phyloP scores from a whole-genome alignment of 1,140 invertebrate species.

The Drosophila neocordata region DNA sequence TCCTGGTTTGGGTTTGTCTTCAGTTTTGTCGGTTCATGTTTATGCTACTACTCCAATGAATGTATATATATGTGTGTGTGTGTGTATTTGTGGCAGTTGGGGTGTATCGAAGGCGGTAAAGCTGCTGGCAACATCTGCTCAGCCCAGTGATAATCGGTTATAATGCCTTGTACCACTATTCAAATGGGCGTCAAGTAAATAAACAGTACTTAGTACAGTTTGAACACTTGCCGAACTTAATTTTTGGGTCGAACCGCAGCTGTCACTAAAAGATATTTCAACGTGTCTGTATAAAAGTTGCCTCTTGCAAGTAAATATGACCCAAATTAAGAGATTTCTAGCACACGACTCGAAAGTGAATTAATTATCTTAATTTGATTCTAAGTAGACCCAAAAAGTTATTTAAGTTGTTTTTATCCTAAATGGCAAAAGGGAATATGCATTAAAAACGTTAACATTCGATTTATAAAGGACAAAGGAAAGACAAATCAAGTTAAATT shows the following conservation, averaged over 20 bases:
- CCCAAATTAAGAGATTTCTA: constrained; percentile 48
- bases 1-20: constrained; percentile 29
- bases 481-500: too few species aligned
- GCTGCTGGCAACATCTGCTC: constrained; percentile 62
- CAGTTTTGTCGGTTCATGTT: constrained; percentile 48
- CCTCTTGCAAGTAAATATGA: constrained; percentile 29
- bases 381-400: constrained; percentile 34
- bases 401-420: background rate
- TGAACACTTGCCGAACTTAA: constrained; percentile 40
- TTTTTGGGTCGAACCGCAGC: constrained; percentile 37
- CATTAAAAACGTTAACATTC: background rate
- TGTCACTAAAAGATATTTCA: constrained; percentile 1
- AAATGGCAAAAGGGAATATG: background rate
- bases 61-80: too few species aligned
- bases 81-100: background rate
- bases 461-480: background rate
- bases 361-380: constrained; percentile 59
- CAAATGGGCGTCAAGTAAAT: constrained; percentile 67
- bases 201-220: constrained; percentile 52
- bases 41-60: constrained; percentile 41
- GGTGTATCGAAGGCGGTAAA: background rate
- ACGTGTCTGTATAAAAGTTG: background rate
- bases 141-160: constrained; percentile 71
- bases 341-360: constrained; percentile 32
- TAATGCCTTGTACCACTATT: constrained; percentile 72